Base-by-base conservation (phyloP, 2,888 invertebrate species). In the Leptinotarsa rubiginosa region DNA sequence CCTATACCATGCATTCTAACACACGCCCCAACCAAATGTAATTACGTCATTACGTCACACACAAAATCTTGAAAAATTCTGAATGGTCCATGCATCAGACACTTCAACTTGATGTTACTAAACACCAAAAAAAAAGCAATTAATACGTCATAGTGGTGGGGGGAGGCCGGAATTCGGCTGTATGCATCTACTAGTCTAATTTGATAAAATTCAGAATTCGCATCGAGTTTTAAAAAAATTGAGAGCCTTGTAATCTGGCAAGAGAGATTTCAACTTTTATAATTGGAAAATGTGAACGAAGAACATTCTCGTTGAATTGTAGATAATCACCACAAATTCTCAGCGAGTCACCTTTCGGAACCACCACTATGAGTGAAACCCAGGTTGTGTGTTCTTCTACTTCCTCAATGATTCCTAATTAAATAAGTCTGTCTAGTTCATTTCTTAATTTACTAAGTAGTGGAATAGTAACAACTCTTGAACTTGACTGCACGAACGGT, bases 211-310 rank as follows among this genome's bases (percentile, higher is more conserved):
- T 65, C 64, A 13, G 67, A 72, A 20, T 65, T 78, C 1, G 81
- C 80, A 67, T 82, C 81, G n/a, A 83, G 66, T 64, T 79, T 79
- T 25, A 80, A 80, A 74, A 82, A 83, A 69, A 75, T 25, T 74
- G 78, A 0, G 81, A 76, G 13, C 79, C 76, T 72, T 76, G 79
- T 56, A 83, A 50, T 52, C 75, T 72, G 13, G 78, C 81, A 68
- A 81, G 65, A 7, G 79, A 75, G 4, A 77, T 74, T 79, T 1
- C 80, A 76, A 4, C 78, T 74, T 83, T 82, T 50, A 79, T 79
- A n/a, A 83, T 74, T 1, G 82, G 82, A 70, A 74, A 79, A 31
- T 79, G 75, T 16, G 79, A 65, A 25, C 81, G 70, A 22, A 74
- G 67, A 12, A 82, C 77, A 59, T 52, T 72, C 59, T 75, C 69